A percentile compares a stretch with the other conserved stretches of the same genome.
phyloP scores from a whole-genome alignment of 1,140 invertebrate species.

The Meloidogyne exigua region DNA sequence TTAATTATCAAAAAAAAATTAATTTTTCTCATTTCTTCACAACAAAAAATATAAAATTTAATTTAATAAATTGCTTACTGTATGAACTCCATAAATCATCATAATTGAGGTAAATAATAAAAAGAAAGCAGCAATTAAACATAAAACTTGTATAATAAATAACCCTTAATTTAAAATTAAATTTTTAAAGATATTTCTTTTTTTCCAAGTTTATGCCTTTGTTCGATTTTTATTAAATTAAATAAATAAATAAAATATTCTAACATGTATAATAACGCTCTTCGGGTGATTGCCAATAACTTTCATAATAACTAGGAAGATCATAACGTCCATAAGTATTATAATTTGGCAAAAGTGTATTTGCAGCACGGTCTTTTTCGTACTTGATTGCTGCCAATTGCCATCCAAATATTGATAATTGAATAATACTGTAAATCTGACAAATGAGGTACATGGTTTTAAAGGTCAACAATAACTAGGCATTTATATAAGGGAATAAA shows the following conservation, averaged over 20 bases:
- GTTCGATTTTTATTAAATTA: not conserved
- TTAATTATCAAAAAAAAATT: too few species aligned
- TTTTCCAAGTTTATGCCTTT: not conserved
- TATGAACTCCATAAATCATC: slow-evolving; percentile 61
- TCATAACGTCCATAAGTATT: slow-evolving; percentile 62
- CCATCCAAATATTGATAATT: slow-evolving; percentile 61
- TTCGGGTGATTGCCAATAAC: slow-evolving; percentile 57
- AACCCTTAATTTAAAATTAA: slow-evolving; percentile 49
- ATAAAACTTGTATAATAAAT: slow-evolving; percentile 61
- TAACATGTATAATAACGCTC: slow-evolving; percentile 60
- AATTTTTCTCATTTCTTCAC: too few species aligned
- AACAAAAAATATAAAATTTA: too few species aligned
- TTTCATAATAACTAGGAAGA: slow-evolving; percentile 58
- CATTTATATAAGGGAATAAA: too few species aligned
- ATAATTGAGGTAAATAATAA: slow-evolving; percentile 56
- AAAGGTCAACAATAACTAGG: too few species aligned
- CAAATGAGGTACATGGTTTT: slow-evolving; percentile 15
- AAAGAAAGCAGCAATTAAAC: slow-evolving; percentile 59
- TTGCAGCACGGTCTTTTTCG: slow-evolving; percentile 61
- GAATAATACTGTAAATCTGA: slow-evolving; percentile 60
- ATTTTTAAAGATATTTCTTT: not conserved
- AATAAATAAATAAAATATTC: not conserved
- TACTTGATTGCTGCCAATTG: slow-evolving; percentile 63
- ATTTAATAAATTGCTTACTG: too few species aligned
- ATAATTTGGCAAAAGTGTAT: slow-evolving; percentile 60